Evolutionary conservation across 2,888 invertebrate species (phyloP).

Genomic region (Caenorhabditis sinica): DNA sequence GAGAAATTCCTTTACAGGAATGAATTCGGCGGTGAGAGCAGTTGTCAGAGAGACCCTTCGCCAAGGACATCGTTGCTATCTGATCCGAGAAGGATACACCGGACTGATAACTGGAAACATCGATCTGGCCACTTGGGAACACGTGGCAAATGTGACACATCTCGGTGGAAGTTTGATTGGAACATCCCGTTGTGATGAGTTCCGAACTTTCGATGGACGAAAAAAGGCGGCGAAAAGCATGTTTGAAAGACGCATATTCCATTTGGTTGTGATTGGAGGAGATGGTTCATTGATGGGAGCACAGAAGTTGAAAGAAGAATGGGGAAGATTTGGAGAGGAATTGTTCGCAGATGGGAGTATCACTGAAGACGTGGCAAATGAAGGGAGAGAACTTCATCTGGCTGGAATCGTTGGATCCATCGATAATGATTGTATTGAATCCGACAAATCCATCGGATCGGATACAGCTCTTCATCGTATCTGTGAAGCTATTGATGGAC

Average conservation of each 20-base stretch:
- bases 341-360: constrained; percentile 58
- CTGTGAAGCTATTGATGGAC: constrained; percentile 97
- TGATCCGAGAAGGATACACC: constrained; percentile 90
- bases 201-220: constrained; percentile 92
- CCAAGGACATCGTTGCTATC: constrained; percentile 93
- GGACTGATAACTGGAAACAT: constrained; percentile 87
- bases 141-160: constrained; percentile 97
- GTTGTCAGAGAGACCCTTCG: constrained; percentile 98
- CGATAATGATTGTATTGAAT: constrained; percentile 93
- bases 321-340: constrained; percentile 60
- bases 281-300: constrained; percentile 98
- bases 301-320: constrained; percentile 75
- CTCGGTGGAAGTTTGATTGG: constrained; percentile 98
- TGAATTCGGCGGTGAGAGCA: constrained; percentile 98
- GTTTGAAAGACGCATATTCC: constrained; percentile 91
- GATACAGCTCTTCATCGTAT: constrained; percentile 97
- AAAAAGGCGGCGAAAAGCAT: constrained; percentile 92
- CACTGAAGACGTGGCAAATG: constrained; percentile 55
- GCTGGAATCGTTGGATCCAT: constrained; percentile 72
- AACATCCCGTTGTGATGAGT: constrained; percentile 95
- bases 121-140: constrained; percentile 95
- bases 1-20: constrained; percentile 87
- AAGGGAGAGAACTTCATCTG: constrained; percentile 58
- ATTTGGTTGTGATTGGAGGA: constrained; percentile 97
- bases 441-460: constrained; percentile 98